phyloP scores from a whole-genome alignment of 2,113 vertebrate genomes.

The Neogale vison region DNA sequence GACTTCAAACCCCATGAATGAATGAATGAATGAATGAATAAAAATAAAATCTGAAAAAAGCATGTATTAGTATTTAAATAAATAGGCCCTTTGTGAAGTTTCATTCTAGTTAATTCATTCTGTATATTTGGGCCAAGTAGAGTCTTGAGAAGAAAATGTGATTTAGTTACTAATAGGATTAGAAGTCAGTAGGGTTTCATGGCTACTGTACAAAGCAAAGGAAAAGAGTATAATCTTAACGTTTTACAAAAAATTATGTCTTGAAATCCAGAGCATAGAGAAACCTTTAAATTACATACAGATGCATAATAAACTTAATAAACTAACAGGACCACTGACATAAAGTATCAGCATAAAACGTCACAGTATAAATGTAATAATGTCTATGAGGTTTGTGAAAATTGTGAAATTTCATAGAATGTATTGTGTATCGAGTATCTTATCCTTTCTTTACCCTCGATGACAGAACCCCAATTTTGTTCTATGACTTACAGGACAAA shows the following conservation, averaged over 20 bases:
- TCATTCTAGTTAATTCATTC: conserved; percentile 55
- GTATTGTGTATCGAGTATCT: neutral
- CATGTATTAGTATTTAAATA: conserved; percentile 52
- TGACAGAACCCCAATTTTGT: neutral
- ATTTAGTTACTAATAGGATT: conserved; percentile 21
- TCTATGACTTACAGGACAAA: neutral
- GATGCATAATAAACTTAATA: neutral
- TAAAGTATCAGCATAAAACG: neutral
- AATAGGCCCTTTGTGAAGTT: conserved; percentile 43
- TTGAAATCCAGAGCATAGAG: neutral
- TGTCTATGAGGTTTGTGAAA: neutral
- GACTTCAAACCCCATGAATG: neutral
- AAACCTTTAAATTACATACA: neutral
- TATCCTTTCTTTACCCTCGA: neutral
- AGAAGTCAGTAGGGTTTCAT: neutral
- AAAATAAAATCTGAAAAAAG: neutral
- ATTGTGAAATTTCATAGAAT: neutral
- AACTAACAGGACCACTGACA: neutral
- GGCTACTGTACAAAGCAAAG: neutral
- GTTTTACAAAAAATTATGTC: neutral
- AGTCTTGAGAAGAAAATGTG: conserved; percentile 28
- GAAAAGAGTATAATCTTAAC: neutral
- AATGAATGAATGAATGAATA: neutral
- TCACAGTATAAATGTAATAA: neutral
- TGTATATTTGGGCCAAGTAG: conserved; percentile 3